These are phyloP conservation scores for Myotis findleyi DNA, from an alignment of 2,797 vertebrate species.

Conservation along the genomic window DNA sequence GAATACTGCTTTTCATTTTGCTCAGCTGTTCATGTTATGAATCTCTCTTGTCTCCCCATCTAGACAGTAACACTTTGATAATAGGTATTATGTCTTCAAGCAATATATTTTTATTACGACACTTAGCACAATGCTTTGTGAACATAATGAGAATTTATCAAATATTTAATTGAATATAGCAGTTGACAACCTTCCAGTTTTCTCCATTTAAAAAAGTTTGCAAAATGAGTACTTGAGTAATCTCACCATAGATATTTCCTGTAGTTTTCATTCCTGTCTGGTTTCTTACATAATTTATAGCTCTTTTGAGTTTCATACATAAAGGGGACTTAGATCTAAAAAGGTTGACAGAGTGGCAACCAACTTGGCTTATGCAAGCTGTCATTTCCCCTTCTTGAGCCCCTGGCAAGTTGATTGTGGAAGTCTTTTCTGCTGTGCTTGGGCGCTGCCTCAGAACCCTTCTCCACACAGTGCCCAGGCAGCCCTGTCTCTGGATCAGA, in stretches of 20 bases:
- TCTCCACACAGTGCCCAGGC: not conserved
- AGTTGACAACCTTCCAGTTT: not conserved
- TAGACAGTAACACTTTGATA: constrained; percentile 13
- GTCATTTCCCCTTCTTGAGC: not conserved
- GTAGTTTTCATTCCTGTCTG: not conserved
- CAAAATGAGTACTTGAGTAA: not conserved
- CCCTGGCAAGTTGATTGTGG: not conserved
- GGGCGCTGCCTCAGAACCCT: not conserved
- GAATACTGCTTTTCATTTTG: not conserved
- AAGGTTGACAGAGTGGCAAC: not conserved
- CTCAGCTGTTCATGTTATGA: not conserved
- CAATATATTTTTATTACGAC: not conserved
- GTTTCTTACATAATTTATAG: not conserved
- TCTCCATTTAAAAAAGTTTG: constrained; percentile 25
- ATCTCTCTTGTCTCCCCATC: not conserved
- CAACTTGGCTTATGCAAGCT: not conserved
- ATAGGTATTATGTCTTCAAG: not conserved
- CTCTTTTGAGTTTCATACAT: not conserved
- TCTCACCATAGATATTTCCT: not conserved
- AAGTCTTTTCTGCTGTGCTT: not conserved
- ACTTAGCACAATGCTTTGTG: not conserved
- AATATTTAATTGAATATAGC: not conserved
- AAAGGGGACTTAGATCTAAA: not conserved
- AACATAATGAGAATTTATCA: not conserved
- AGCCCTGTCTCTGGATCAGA: not conserved